A percentile compares a stretch with the other conserved stretches of the same genome.
Conservation (phyloP, 2,888 invertebrate genomes). For the Pristionchus fissidentatus region DNA sequence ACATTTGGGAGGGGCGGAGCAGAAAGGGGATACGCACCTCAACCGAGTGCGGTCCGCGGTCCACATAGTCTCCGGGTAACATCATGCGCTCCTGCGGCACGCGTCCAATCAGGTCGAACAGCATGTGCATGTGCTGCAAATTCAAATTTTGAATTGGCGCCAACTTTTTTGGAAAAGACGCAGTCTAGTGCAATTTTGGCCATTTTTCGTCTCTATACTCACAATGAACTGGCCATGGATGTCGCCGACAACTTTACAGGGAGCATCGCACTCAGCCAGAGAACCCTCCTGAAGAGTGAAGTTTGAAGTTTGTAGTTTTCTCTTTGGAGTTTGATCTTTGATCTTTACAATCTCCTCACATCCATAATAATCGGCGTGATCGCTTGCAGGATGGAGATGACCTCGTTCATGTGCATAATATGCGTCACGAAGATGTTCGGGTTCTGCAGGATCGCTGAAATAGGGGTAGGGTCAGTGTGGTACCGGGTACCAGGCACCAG, state of each 20-base stretch:
- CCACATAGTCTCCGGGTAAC: slow-evolving; percentile 71
- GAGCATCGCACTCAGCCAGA: slow-evolving; percentile 66
- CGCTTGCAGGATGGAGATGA: slow-evolving; percentile 59
- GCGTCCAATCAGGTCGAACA: slow-evolving; percentile 68
- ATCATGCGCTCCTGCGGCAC: slow-evolving; percentile 66
- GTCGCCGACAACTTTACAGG: slow-evolving; percentile 70
- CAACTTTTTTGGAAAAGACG: background rate
- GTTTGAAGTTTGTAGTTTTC: background rate
- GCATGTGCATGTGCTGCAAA: slow-evolving; percentile 61
- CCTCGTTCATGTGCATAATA: slow-evolving; percentile 60
- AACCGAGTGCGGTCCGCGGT: slow-evolving; percentile 70
- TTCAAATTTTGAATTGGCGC: background rate
- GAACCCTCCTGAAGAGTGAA: slow-evolving; percentile 61
- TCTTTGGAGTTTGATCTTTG: slow-evolving; percentile 12
- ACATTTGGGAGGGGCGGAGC: background rate
- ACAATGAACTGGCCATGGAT: slow-evolving; percentile 69
- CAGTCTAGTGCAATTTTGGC: background rate
- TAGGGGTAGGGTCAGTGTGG: background rate
- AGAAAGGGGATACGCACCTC: slow-evolving; percentile 53
- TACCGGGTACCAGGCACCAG: background rate
- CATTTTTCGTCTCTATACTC: background rate
- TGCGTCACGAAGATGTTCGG: slow-evolving; percentile 56
- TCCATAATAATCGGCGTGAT: slow-evolving; percentile 60
- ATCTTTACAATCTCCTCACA: background rate
- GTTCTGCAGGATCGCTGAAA: slow-evolving; percentile 57